Evolutionary conservation across 2,797 vertebrate genomes (phyloP).

Genomic region (Brachymystax lenok): DNA sequence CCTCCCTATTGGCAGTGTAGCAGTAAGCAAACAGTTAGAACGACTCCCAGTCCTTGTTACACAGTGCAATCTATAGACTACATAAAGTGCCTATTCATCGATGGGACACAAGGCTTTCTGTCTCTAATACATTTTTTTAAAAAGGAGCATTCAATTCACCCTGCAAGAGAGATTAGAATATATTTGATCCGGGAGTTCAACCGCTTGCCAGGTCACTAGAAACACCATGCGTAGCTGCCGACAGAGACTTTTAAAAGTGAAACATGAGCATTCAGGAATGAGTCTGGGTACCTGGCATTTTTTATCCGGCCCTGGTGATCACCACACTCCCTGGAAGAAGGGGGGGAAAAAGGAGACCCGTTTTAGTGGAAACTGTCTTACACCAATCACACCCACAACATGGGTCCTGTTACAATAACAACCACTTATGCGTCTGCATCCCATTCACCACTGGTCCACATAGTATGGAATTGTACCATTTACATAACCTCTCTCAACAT

Average conservation of each 20-base stretch:
- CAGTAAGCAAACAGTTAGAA: background rate
- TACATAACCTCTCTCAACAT: no score
- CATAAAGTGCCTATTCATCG: constrained; percentile 7
- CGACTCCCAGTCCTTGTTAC: background rate
- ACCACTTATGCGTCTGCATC: no score
- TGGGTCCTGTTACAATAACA: no score
- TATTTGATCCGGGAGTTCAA: background rate
- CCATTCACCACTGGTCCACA: no score
- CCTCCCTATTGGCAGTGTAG: constrained; percentile 81
- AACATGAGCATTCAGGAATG: background rate
- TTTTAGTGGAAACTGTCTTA: background rate
- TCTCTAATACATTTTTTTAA: background rate
- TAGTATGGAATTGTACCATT: no score
- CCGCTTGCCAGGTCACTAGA: background rate
- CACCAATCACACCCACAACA: no score
- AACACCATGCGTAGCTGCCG: background rate
- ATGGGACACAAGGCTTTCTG: background rate
- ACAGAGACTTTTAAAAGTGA: background rate
- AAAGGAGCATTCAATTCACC: background rate
- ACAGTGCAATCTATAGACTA: constrained; percentile 3
- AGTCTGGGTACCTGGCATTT: constrained; percentile 86
- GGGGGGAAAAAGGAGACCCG: background rate
- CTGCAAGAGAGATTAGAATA: background rate
- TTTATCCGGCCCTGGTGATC: constrained; percentile 96
- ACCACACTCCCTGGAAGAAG: constrained; percentile 65